phyloP scores from a whole-genome alignment of 2,888 invertebrate species.

The Ypsolopha sequella region DNA sequence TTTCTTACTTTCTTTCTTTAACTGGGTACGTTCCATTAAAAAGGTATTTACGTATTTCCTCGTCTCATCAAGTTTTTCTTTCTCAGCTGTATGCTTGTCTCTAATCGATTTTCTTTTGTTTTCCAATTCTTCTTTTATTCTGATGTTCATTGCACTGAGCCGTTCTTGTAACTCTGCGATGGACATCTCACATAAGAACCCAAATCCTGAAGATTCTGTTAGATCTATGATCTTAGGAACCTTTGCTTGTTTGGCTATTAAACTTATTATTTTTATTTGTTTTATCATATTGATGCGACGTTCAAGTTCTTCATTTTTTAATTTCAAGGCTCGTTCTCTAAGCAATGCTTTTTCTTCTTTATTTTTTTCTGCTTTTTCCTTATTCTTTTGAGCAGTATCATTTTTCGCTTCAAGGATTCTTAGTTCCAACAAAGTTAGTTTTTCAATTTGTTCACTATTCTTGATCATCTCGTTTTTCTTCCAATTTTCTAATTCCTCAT shows the following conservation, averaged over 20 bases:
- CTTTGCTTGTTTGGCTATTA: conserved; percentile 62
- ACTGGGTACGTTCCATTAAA: conserved; percentile 33
- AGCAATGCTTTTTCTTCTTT: conserved; percentile 39
- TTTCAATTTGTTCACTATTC: conserved; percentile 58
- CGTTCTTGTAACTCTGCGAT: conserved; percentile 73
- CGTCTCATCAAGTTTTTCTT: conserved; percentile 53
- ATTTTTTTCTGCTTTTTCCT: conserved; percentile 33
- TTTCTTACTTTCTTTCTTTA: conserved; percentile 35
- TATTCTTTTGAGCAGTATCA: conserved; percentile 30
- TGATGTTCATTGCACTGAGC: conserved; percentile 55
- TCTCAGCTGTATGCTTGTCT: conserved; percentile 49
- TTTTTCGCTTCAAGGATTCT: conserved; percentile 39
- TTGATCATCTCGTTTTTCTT: conserved; percentile 53
- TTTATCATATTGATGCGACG: conserved; percentile 57
- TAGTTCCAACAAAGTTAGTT: conserved; percentile 35
- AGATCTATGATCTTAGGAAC: conserved; percentile 69
- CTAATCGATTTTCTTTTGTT: conserved; percentile 51
- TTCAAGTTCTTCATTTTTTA: conserved; percentile 60
- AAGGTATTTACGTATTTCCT: conserved; percentile 50
- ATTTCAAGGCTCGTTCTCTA: conserved; percentile 43
- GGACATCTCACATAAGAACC: conserved; percentile 75
- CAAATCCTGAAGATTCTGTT: conserved; percentile 69
- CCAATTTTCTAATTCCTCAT: conserved; percentile 65
- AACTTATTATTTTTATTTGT: conserved; percentile 58
- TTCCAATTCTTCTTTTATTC: conserved; percentile 64